Percentiles rank a stretch among this genome's conserved stretches.
Conservation (phyloP, 2,113 vertebrate species). For the Tragelaphus scriptus region DNA sequence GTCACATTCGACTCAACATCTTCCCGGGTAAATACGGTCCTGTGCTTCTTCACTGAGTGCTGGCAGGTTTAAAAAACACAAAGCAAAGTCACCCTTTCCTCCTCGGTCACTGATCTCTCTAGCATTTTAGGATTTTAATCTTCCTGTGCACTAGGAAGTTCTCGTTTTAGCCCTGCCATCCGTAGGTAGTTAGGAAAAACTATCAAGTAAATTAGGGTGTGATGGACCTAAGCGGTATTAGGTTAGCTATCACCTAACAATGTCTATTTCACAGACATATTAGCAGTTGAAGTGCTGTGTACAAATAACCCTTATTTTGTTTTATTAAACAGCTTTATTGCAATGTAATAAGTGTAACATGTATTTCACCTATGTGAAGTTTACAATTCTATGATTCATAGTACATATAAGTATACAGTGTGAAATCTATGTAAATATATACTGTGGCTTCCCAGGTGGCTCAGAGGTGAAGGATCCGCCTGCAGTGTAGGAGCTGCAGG, state of each 20-base stretch:
- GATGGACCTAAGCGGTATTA: background rate
- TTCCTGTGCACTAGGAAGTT: background rate
- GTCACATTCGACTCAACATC: conserved; percentile 89
- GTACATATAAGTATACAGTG: background rate
- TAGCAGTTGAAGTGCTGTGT: background rate
- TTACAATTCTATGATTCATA: background rate
- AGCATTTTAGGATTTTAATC: background rate
- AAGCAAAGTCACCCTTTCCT: background rate
- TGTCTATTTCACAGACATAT: background rate
- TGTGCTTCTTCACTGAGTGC: background rate
- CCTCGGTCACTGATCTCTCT: background rate
- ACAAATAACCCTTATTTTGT: background rate
- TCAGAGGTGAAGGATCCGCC: background rate
- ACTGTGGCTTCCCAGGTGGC: background rate
- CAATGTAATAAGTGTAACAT: background rate
- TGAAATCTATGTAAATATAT: fast-evolving
- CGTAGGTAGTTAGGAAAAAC: background rate
- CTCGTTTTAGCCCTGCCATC: background rate
- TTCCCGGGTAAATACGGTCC: conserved; percentile 80
- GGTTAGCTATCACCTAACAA: background rate
- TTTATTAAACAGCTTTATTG: background rate
- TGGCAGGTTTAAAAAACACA: fast-evolving
- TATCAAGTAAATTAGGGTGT: background rate
- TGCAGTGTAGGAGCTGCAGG: background rate
- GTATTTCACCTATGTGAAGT: background rate